Conservation (phyloP, 2,113 vertebrate genomes). For the Pogona vitticeps region DNA sequence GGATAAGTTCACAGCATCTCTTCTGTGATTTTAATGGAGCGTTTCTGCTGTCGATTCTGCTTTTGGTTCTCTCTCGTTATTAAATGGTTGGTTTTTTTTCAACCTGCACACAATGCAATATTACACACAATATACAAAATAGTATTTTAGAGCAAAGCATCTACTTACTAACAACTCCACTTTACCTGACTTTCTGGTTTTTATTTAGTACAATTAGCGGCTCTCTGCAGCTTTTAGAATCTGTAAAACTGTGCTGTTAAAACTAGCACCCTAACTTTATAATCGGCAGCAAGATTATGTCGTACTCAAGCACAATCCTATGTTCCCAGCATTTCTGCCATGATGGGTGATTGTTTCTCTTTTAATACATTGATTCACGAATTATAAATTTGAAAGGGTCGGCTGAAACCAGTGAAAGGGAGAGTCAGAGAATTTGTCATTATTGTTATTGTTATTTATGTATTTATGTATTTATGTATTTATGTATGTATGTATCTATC, state of each 20-base stretch:
- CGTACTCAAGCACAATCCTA: constrained; percentile 18
- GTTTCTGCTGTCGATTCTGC: not conserved
- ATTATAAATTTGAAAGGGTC: not conserved
- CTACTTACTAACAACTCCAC: not conserved
- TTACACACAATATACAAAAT: not conserved
- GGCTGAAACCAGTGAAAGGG: constrained; percentile 3
- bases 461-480: too few species aligned
- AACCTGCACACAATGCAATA: too few species aligned
- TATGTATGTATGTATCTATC: too few species aligned
- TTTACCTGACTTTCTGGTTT: not conserved
- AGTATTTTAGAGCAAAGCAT: not conserved
- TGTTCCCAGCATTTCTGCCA: not conserved
- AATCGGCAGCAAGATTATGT: not conserved
- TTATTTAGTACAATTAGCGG: not conserved
- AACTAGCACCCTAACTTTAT: not conserved
- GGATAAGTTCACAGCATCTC: not conserved
- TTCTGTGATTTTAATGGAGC: not conserved
- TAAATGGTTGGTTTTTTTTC: not conserved
- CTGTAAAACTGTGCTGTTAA: not conserved
- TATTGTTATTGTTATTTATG: too few species aligned
- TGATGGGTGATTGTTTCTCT: not conserved
- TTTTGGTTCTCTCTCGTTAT: not conserved
- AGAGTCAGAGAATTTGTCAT: constrained; percentile 31
- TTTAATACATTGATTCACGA: not conserved
- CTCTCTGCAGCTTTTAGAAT: not conserved